phyloP scores from a whole-genome alignment of 2,888 invertebrate species.

The Blastobasis adustella region DNA sequence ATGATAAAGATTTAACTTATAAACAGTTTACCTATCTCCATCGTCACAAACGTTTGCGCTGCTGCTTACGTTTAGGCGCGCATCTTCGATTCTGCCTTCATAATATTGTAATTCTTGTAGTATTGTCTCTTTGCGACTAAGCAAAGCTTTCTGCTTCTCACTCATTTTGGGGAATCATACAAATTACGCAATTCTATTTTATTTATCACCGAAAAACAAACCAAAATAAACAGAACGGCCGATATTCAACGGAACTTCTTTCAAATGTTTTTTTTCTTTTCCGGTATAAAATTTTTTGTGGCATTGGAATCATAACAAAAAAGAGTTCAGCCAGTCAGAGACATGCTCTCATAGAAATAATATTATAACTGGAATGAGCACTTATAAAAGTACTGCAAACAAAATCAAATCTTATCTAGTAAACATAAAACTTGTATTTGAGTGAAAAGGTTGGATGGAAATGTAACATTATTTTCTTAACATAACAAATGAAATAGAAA shows the following conservation, averaged over 20 bases:
- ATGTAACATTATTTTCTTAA: no score
- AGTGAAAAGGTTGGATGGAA: no score
- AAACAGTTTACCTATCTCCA: conserved; percentile 29
- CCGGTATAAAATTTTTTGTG: background rate
- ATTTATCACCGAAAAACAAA: background rate
- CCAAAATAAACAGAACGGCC: background rate
- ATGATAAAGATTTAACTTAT: no score
- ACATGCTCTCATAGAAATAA: no score
- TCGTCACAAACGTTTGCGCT: conserved; percentile 16
- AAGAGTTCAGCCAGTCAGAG: no score
- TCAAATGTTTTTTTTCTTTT: background rate
- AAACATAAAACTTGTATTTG: no score
- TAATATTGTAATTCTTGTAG: conserved; percentile 39
- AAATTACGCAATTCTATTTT: background rate
- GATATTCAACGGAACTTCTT: background rate
- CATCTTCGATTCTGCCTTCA: conserved; percentile 39
- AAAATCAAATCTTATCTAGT: no score
- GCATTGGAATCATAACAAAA: no score
- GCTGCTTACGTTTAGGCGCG: conserved; percentile 13
- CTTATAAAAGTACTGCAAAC: no score
- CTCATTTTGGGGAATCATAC: conserved; percentile 9
- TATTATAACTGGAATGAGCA: no score
- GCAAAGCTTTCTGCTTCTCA: conserved; percentile 32
- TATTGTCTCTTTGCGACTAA: conserved; percentile 38
- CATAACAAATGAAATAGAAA: no score